Base-by-base conservation (phyloP, 2,888 invertebrate genomes). In the Nemapogon koenigi region DNA sequence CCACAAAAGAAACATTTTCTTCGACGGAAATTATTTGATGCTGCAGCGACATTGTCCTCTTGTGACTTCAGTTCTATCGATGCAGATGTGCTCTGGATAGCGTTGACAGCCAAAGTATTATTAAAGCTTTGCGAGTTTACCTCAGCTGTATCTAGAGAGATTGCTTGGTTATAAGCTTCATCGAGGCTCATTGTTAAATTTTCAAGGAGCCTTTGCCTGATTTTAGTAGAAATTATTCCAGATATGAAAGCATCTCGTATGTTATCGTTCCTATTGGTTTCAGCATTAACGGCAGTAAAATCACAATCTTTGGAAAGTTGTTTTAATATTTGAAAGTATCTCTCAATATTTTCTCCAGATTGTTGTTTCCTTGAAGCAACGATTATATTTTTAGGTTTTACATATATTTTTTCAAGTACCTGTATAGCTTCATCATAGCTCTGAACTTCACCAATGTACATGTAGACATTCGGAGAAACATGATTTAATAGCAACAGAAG, bases 151-250 rank as follows among this genome's bases (percentile, higher is more conserved):
- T 40, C 38, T 19, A 37, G 11, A 15, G 29, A 38, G 4, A 41
- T n/a, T 13, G 37, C 41, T 35, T 38, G 35, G 14, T 41, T 38
- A 16, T 38, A 35, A 28, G 33, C 41, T 38, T 41, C 13, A 27
- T 37, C 37, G n/a, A 41, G 17, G 28, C 33, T 25, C 25, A 41
- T 15, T 14, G 16, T 29, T 16, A 37, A 29, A 14, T 41, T 41
- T 35, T 41, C 35, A 13, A 41, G 25, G 8, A 37, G 29, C 4
- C 38, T 28, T 35, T 29, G 41, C 19, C 35, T 17, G 3, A 41
- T 38, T 35, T 41, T 41, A 18, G 35, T 8, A 10, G 38, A 41
- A 22, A 11, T 8, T 16, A 38, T 41, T 15, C 38, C 38, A 8
- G 41, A 15, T 16, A 41, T 38, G 16, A 41, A 41, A 16, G 37